Evolutionary conservation across 2,113 vertebrate species (phyloP).

Genomic region (Tetraodon nigroviridis): DNA sequence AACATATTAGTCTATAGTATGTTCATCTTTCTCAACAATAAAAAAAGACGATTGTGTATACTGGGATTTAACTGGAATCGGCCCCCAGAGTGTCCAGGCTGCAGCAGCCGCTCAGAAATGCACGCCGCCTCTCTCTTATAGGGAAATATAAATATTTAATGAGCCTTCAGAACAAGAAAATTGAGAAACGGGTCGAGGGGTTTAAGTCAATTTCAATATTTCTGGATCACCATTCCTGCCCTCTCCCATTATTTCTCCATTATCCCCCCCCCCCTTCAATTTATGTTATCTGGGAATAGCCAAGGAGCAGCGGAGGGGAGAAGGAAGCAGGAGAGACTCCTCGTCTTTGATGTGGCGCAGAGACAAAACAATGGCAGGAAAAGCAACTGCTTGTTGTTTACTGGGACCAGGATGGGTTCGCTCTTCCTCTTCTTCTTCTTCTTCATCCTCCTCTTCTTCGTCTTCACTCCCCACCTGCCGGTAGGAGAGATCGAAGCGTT

Average conservation of each 20-base stretch:
- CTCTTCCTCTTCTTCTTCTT: not conserved
- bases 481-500: slow-evolving; percentile 44
- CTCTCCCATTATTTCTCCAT: slow-evolving; percentile 57
- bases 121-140: slow-evolving; percentile 52
- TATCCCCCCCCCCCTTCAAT: slow-evolving; percentile 37
- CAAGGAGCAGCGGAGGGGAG: slow-evolving; percentile 15
- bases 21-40: too few species aligned
- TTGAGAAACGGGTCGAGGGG: slow-evolving; percentile 20
- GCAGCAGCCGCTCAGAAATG: slow-evolving; percentile 16
- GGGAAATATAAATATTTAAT: slow-evolving; percentile 69
- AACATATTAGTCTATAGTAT: too few species aligned
- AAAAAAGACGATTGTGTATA: too few species aligned
- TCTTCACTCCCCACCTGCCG: slow-evolving; percentile 37
- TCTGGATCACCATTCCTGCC: slow-evolving; percentile 42
- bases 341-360: slow-evolving; percentile 24
- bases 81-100: too few species aligned
- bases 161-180: slow-evolving; percentile 40
- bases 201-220: slow-evolving; percentile 59
- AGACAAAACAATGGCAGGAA: slow-evolving; percentile 7
- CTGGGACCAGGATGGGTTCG: slow-evolving; percentile 24
- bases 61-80: too few species aligned
- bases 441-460: not conserved
- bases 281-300: slow-evolving; percentile 49
- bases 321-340: not conserved
- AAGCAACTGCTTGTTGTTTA: not conserved